Conservation (phyloP, 2,113 vertebrate species). For the Oryctolagus cuniculus region DNA sequence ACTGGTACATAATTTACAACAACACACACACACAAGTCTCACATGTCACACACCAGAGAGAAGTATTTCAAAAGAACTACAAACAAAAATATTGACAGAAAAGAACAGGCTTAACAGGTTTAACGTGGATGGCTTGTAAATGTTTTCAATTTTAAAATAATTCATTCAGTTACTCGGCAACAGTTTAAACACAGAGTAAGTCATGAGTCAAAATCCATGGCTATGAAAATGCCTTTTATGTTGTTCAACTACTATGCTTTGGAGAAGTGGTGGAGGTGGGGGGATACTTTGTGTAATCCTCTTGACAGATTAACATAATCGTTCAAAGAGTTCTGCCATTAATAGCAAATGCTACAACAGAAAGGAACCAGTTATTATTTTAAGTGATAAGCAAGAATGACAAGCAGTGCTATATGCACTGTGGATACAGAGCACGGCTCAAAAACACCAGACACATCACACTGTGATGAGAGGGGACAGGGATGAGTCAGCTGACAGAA, state of each 20-base stretch:
- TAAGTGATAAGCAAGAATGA: conserved; percentile 64
- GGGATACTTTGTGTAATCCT: background rate
- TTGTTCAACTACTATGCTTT: conserved; percentile 25
- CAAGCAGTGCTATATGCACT: conserved; percentile 14
- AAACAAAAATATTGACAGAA: background rate
- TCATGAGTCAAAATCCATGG: conserved; percentile 23
- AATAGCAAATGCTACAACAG: conserved; percentile 19
- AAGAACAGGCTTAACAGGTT: conserved; percentile 23
- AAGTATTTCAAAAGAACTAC: background rate
- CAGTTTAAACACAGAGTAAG: conserved; percentile 40
- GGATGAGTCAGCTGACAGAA: background rate
- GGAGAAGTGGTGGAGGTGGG: background rate
- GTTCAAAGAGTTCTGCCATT: conserved; percentile 51
- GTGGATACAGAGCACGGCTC: background rate
- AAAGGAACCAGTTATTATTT: conserved; percentile 37
- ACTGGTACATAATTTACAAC: background rate
- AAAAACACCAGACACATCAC: background rate
- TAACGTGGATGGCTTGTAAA: background rate
- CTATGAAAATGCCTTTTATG: background rate
- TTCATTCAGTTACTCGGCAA: background rate
- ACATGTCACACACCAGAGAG: background rate
- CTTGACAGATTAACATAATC: conserved; percentile 43
- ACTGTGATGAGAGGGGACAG: background rate
- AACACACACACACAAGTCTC: background rate
- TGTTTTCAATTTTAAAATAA: conserved; percentile 35